Conservation (phyloP, 2,888 invertebrate species). For the Drosophila atroscutellata region DNA sequence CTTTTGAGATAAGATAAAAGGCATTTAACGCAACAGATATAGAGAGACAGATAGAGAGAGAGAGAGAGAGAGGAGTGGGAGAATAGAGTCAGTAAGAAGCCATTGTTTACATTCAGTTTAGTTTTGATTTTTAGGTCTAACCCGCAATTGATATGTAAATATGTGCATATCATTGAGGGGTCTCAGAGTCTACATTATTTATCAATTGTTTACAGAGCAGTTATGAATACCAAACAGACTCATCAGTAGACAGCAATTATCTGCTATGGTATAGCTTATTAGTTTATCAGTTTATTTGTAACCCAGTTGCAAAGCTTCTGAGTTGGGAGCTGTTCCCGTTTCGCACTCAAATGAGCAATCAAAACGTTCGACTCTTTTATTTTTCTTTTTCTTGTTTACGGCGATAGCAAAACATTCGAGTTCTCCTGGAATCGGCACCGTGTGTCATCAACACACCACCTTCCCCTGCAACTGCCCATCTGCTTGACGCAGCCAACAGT, state of each 20-base stretch:
- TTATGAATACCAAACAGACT: neutral
- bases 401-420: constrained; percentile 28
- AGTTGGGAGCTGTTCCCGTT: neutral
- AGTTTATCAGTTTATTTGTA: constrained; percentile 10
- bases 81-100: neutral
- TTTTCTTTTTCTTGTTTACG: neutral
- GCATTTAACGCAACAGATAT: neutral
- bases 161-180: constrained; percentile 14
- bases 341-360: constrained; percentile 11
- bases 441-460: constrained; percentile 44
- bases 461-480: neutral
- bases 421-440: constrained; percentile 34
- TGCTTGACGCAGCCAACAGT: constrained; percentile 9
- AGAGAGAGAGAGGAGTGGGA: neutral
- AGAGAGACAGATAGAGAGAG: neutral
- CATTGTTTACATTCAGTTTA: constrained; percentile 35
- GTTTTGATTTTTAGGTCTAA: constrained; percentile 12
- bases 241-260: neutral
- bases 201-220: neutral
- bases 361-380: constrained; percentile 13
- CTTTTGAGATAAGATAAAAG: constrained; percentile 42
- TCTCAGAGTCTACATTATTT: neutral
- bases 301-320: constrained; percentile 21
- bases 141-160: constrained; percentile 36
- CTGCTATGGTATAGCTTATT: neutral